Evolutionary conservation across 2,797 vertebrate species (phyloP).

Genomic region (Monodelphis domestica): DNA sequence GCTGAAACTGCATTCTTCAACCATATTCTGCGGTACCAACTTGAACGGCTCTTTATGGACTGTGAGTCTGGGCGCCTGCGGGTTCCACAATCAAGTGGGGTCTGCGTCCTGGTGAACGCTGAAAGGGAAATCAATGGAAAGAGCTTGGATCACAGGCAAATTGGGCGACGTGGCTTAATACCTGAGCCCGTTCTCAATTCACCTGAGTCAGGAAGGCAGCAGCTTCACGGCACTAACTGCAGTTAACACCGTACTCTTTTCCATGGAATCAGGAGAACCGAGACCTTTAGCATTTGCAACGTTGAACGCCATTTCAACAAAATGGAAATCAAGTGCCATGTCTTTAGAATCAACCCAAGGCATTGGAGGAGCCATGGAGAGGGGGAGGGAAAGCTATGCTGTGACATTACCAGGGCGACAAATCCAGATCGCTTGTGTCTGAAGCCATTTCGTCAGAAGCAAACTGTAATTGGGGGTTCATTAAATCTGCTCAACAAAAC

Average conservation of each 20-base stretch:
- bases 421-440: not conserved
- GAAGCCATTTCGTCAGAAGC: not conserved
- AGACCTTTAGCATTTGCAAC: not conserved
- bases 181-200: constrained; percentile 58
- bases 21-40: constrained; percentile 20
- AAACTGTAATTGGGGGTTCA: not conserved
- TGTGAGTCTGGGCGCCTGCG: constrained; percentile 54
- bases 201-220: constrained; percentile 45
- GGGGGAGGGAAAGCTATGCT: fast-evolving
- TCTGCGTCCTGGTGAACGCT: constrained; percentile 47
- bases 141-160: constrained; percentile 60
- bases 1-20: constrained; percentile 69
- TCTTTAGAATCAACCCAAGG: not conserved
- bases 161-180: constrained; percentile 57
- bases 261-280: constrained; percentile 39
- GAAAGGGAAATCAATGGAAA: constrained; percentile 62
- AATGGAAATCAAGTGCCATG: constrained; percentile 18
- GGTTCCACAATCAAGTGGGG: constrained; percentile 60
- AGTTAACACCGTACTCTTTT: constrained; percentile 35
- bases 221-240: constrained; percentile 46
- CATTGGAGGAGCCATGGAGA: not conserved
- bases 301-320: constrained; percentile 3
- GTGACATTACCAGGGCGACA: not conserved
- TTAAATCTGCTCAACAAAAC: too few species aligned
- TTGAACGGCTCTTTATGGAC: constrained; percentile 48